Conservation (phyloP, 2,888 invertebrate species). For the Sialis lutaria region DNA sequence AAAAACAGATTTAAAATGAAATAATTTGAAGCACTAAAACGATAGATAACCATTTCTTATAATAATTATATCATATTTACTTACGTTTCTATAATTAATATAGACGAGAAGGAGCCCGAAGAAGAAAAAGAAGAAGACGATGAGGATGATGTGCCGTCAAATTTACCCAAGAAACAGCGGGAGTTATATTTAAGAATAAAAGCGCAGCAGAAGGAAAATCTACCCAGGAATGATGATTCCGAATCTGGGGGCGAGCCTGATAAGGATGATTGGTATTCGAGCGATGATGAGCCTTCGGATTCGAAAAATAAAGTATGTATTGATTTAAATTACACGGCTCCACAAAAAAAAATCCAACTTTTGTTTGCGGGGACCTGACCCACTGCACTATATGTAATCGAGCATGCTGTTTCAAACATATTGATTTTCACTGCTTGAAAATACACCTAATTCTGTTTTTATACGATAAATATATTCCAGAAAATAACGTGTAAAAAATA, state of each 20-base stretch:
- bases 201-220: conserved; percentile 39
- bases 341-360: too few relatives aligned
- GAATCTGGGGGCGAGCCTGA: conserved; percentile 15
- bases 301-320: neutral
- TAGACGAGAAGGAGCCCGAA: neutral
- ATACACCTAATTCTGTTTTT: too few relatives aligned
- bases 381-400: too few relatives aligned
- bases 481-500: too few relatives aligned
- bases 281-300: conserved; percentile 51
- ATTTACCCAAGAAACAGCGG: conserved; percentile 44
- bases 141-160: conserved; percentile 25
- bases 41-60: neutral
- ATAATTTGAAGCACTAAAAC: too few relatives aligned
- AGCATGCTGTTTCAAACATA: too few relatives aligned
- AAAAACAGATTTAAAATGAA: too few relatives aligned
- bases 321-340: too few relatives aligned
- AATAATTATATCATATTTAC: neutral
- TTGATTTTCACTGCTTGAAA: too few relatives aligned
- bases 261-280: conserved; percentile 52
- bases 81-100: neutral
- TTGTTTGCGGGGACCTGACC: too few relatives aligned
- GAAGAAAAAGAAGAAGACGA: conserved; percentile 2
- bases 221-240: conserved; percentile 20
- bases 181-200: conserved; percentile 49
- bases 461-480: too few relatives aligned